Conservation (phyloP, 2,113 vertebrate species). For the Indri indri region DNA sequence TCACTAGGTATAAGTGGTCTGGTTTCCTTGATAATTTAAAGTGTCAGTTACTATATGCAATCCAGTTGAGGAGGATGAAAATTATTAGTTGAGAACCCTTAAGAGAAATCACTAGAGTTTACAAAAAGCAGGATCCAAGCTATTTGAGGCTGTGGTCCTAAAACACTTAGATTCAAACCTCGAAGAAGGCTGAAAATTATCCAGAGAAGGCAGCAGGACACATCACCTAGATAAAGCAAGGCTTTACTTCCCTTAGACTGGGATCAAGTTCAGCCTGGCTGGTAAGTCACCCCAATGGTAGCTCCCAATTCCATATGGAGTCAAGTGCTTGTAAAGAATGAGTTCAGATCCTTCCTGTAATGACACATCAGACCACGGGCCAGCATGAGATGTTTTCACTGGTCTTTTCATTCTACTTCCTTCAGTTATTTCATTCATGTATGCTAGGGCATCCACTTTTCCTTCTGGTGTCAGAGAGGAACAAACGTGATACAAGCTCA, state of each 20-base stretch:
- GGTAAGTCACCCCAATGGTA: neutral
- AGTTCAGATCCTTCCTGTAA: neutral
- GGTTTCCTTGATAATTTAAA: neutral
- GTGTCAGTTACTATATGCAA: neutral
- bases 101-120: neutral
- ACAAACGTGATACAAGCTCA: neutral
- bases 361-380: neutral
- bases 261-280: neutral
- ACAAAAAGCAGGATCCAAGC: neutral
- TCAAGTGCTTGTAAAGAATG: neutral
- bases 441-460: neutral
- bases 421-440: neutral
- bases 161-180: neutral
- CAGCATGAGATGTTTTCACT: neutral
- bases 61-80: neutral
- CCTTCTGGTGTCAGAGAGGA: neutral
- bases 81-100: neutral
- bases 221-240: neutral
- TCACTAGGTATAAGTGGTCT: neutral
- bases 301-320: neutral
- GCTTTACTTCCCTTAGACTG: neutral
- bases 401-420: neutral
- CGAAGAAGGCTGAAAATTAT: neutral
- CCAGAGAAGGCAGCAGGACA: neutral
- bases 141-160: neutral